Base-by-base conservation (phyloP, 2,888 invertebrate species). In the Eulithis testata region DNA sequence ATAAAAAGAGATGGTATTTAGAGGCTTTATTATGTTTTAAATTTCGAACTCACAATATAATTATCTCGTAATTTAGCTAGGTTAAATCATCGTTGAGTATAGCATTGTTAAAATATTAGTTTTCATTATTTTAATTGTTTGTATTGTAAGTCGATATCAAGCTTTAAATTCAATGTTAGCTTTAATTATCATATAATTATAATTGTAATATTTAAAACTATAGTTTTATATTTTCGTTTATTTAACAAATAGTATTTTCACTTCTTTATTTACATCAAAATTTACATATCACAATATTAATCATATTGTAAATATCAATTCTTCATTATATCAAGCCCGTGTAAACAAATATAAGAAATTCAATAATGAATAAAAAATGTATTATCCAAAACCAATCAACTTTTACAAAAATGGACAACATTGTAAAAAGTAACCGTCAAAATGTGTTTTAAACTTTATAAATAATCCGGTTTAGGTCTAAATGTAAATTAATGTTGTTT, bases 141-240 rank as follows among this genome's bases (percentile, higher is more conserved):
- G 74, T 81, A 79, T 76, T 81, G 78, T 87, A 88, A 88, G 88
- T 91, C 83, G 85, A 87, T 88, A 84, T 86, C 82, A 90, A 92
- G 92, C 92, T 93, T 93, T 93, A 93, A 93, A 92, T 91, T 92
- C 83, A 87, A 90, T 88, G 83, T 92, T 91, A 93, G 92, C 92
- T 93, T 93, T 93, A 93, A 92, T 92, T 90, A 89, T 83, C 70
- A 76, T 76, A 80, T 89, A 85, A 87, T 85, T 78, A 78, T 82
- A 84, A 63, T 72, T 69, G 61, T 70, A 83, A 82, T 82, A 85
- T 83, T 84, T 80, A 81, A 81, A 79, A 73, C 65, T 71, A 72
- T 67, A 64, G 60, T 69, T 54, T 70, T 69, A 55, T 45, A 70
- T 52, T 11, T 62, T 69, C 47, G 11, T 73, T 73, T 70, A 73